Evolutionary conservation across 2,888 invertebrate genomes (phyloP).

Genomic region (Heliconius ismenius): DNA sequence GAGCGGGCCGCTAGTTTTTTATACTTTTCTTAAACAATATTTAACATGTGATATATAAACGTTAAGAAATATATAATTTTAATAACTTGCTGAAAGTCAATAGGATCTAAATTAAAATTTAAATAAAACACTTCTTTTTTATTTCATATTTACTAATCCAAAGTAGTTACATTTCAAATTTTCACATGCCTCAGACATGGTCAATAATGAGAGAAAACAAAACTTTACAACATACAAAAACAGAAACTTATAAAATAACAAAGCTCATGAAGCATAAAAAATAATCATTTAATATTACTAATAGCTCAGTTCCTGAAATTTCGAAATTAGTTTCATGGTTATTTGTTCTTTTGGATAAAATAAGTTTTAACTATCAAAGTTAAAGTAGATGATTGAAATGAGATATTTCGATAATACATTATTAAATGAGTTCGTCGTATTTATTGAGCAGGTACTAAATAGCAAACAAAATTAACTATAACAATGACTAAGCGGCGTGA

Average conservation of each 20-base stretch:
- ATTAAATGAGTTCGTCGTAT: constrained; percentile 44
- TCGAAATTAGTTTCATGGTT: background rate
- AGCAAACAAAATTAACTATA: constrained; percentile 59
- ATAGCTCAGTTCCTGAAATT: constrained; percentile 6
- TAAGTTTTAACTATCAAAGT: background rate
- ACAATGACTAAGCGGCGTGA: constrained; percentile 78
- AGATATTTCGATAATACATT: constrained; percentile 9
- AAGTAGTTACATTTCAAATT: constrained; percentile 35
- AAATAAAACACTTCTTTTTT: constrained; percentile 33
- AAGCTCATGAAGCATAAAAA: background rate
- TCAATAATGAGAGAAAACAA: constrained; percentile 26
- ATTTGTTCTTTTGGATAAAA: background rate
- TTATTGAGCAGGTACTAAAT: constrained; percentile 63
- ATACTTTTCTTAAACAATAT: too few species aligned
- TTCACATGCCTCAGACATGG: constrained; percentile 26
- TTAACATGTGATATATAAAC: too few species aligned
- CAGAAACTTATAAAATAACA: constrained; percentile 23
- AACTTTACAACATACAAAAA: constrained; percentile 7
- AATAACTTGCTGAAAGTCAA: background rate
- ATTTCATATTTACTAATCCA: constrained; percentile 39
- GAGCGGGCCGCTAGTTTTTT: too few species aligned
- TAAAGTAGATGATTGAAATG: background rate
- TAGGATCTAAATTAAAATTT: background rate
- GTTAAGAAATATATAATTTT: background rate
- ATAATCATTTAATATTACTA: background rate